Evolutionary conservation across 2,888 invertebrate species (phyloP), one percentile per base, ranked within the genome.

Genomic region (Julus scanicus): DNA sequence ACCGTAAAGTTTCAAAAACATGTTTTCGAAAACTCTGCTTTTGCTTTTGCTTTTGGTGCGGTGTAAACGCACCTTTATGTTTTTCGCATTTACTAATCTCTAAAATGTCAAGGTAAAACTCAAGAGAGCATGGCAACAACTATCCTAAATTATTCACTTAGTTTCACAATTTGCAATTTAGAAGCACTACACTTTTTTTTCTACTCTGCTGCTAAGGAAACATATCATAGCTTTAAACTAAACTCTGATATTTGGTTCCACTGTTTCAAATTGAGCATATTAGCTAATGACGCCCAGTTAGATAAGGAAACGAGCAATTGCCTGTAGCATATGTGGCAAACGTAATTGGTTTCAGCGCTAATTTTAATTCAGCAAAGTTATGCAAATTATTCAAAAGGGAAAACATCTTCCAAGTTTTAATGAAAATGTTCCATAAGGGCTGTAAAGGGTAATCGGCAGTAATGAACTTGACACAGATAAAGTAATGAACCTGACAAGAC

Each of bases 311-410:
- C 80, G 9, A 13, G 80, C 80, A 3, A 37, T 37, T 37, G 80
- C 80, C 80, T 37, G 37, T 37, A 37, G 80, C 80, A 20, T 3
- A 4, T 29, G 80, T 80, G 80, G 80, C 80, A 80, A 37, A 29
- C 37, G 5, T 37, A 80, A 80, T 80, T 80, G 80, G 11, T 29
- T 80, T 37, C 80, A 80, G 13, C 80, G 37, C 11, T 29, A 29
- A 71, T 29, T 80, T 80, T 80, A 80, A 11, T 80, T 80, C 15
- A 8, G 13, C 37, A 80, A 37, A 80, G 29, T 80, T 80, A 80
- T 80, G 80, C 37, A 80, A 80, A 80, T 80, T 80, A 80, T 80
- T 80, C 37, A 20, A 80, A 80, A 13, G 80, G 9, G 80, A 37
- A 20, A 20, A 13, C 29, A 29, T 13, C 37, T 37, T 80, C 3